Percentiles rank a stretch among this genome's conserved stretches.
phyloP scores from a whole-genome alignment of 2,113 vertebrate species.

The Dunckerocampus dactyliophorus region DNA sequence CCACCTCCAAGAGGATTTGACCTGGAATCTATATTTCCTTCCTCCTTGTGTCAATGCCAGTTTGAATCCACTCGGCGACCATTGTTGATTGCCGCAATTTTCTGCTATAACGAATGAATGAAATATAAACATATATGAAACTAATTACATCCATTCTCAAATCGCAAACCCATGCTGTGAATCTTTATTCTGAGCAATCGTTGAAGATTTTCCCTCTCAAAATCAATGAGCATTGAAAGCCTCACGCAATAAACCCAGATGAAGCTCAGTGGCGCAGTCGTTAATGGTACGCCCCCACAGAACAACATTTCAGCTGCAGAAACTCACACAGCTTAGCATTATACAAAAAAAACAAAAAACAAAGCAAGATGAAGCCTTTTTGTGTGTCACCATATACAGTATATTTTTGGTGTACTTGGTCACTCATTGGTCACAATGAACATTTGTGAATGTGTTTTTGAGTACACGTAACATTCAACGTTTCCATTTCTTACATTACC shows the following conservation, averaged over 20 bases:
- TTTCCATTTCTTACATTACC: constrained; percentile 68
- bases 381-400: neutral
- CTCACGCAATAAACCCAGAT: constrained; percentile 8
- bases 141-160: constrained; percentile 1
- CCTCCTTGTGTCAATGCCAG: neutral
- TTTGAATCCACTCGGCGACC: neutral
- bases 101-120: neutral
- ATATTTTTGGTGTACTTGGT: neutral
- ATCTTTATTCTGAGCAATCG: neutral
- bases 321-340: constrained; percentile 30
- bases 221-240: constrained; percentile 10
- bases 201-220: neutral
- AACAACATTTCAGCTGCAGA: constrained; percentile 31
- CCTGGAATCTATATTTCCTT: neutral
- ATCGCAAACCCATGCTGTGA: neutral
- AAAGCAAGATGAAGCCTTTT: constrained; percentile 1
- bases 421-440: neutral
- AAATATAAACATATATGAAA: neutral
- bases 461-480: neutral
- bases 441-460: constrained; percentile 4
- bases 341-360: neutral
- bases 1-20: constrained; percentile 1
- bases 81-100: neutral
- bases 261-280: constrained; percentile 59
- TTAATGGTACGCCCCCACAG: constrained; percentile 62